Evolutionary conservation across 1,140 invertebrate species (phyloP).

Genomic region (Carcinoscorpius rotundicauda): DNA sequence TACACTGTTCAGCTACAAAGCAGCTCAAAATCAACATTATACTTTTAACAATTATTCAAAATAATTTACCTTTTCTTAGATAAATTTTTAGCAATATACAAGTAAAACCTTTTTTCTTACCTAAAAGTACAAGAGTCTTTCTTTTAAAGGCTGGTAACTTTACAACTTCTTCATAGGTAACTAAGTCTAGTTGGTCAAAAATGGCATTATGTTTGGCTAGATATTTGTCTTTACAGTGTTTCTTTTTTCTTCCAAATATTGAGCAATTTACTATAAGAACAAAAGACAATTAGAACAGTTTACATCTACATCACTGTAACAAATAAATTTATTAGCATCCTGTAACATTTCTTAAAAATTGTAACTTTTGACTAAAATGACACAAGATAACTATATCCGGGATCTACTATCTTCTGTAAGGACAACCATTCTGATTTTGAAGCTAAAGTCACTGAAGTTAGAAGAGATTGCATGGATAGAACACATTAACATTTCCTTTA

Average conservation of each 20-base stretch:
- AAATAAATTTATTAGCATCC: too few relatives aligned
- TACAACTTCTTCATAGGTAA: slow-evolving; percentile 98
- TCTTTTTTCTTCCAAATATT: slow-evolving; percentile 87
- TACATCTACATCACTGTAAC: too few relatives aligned
- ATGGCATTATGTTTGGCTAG: slow-evolving; percentile 94
- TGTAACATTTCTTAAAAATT: too few relatives aligned
- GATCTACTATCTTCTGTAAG: too few relatives aligned
- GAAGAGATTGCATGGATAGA: too few relatives aligned
- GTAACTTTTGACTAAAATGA: too few relatives aligned
- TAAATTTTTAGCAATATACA: not conserved
- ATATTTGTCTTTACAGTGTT: slow-evolving; percentile 98
- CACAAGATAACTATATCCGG: too few relatives aligned
- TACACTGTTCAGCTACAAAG: too few relatives aligned
- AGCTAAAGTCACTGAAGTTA: too few relatives aligned
- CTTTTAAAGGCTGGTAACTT: slow-evolving; percentile 71
- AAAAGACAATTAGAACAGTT: not conserved
- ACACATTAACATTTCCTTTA: too few relatives aligned
- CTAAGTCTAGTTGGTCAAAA: slow-evolving; percentile 96
- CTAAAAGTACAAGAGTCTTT: slow-evolving; percentile 43
- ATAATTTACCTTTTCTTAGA: not conserved
- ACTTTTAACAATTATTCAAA: not conserved
- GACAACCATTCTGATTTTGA: too few relatives aligned
- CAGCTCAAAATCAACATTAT: too few relatives aligned
- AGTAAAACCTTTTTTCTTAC: not conserved
- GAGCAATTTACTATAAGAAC: slow-evolving; percentile 59